Conservation (phyloP, 2,888 invertebrate species). For the Drosophila parthenogenetica region DNA sequence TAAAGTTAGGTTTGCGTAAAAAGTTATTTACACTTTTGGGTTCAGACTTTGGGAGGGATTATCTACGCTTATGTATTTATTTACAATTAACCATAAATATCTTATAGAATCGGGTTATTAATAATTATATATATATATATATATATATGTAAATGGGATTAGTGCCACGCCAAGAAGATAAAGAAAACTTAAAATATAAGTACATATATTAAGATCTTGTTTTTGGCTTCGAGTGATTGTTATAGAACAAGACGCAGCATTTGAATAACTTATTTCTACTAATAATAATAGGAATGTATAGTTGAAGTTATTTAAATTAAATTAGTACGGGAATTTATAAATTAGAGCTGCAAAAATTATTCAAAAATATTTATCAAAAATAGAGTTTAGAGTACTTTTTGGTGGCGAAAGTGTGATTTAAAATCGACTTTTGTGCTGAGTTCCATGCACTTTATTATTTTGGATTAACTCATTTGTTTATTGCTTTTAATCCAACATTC, state of each 20-base stretch:
- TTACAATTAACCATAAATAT: conserved; percentile 52
- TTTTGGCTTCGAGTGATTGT: conserved; percentile 45
- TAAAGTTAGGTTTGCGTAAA: conserved; percentile 36
- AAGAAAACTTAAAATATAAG: conserved; percentile 48
- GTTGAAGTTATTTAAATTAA: conserved; percentile 39
- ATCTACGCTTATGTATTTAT: conserved; percentile 61
- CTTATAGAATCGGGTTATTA: conserved; percentile 6
- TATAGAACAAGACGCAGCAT: conserved; percentile 56
- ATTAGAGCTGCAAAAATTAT: conserved; percentile 71
- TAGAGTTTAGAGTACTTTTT: conserved; percentile 34
- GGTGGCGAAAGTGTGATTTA: conserved; percentile 51
- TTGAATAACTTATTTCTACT: conserved; percentile 65
- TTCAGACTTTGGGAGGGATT: conserved; percentile 12
- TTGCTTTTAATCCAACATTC: conserved; percentile 45
- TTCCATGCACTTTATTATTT: conserved; percentile 65
- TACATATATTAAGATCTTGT: conserved; percentile 11
- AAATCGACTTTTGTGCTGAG: conserved; percentile 61
- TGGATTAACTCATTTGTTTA: conserved; percentile 6
- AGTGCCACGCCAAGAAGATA: conserved; percentile 65
- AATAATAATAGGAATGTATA: conserved; percentile 33
- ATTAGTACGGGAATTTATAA: conserved; percentile 47
- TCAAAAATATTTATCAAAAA: conserved; percentile 54
- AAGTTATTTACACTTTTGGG: conserved; percentile 62
- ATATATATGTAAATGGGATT: conserved; percentile 41
- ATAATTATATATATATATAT: not conserved